phyloP scores from a whole-genome alignment of 2,113 vertebrate genomes.

The Vombatus ursinus region DNA sequence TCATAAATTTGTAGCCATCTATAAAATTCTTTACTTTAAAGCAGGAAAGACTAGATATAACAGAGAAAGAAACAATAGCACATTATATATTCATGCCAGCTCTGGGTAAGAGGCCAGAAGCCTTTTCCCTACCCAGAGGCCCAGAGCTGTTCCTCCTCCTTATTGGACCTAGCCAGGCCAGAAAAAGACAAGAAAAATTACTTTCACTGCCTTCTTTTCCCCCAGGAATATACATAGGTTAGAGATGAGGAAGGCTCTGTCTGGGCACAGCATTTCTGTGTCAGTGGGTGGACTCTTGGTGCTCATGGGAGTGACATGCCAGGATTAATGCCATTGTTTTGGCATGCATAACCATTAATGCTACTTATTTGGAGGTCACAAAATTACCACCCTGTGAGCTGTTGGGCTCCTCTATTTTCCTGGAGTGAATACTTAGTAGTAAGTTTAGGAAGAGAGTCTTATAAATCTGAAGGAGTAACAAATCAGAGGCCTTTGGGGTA shows the following conservation, averaged over 20 bases:
- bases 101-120: background rate
- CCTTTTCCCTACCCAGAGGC: background rate
- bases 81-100: background rate
- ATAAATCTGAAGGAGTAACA: conserved; percentile 40
- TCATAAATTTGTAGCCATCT: background rate
- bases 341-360: background rate
- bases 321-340: background rate
- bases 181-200: background rate
- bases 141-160: background rate
- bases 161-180: background rate
- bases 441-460: background rate
- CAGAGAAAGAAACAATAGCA: background rate
- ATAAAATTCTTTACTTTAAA: background rate
- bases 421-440: conserved; percentile 9
- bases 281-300: background rate
- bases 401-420: conserved; percentile 2
- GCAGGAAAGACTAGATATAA: background rate
- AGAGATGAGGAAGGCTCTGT: background rate
- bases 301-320: background rate
- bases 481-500: conserved; percentile 21
- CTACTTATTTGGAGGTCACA: background rate
- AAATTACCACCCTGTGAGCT: background rate
- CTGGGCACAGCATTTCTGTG: background rate
- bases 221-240: background rate
- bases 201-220: background rate